phyloP scores from a whole-genome alignment of 2,888 invertebrate species.

The Apamea crenata region DNA sequence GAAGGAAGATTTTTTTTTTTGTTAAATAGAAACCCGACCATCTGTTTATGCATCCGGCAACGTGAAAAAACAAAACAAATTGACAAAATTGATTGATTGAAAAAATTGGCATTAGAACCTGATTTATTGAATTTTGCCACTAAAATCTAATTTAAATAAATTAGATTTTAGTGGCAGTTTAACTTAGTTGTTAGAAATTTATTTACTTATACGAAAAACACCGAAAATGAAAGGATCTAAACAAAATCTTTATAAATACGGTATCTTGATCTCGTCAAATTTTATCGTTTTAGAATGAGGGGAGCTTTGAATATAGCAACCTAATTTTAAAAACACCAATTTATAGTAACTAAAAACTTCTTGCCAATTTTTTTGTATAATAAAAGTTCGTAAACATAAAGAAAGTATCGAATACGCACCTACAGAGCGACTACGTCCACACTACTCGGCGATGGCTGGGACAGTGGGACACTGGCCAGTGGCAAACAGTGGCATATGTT shows the following conservation, averaged over 20 bases:
- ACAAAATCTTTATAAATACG: not conserved
- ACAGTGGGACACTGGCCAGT: constrained; percentile 63
- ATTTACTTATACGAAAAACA: too few species aligned
- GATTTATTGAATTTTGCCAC: not conserved
- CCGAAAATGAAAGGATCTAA: not conserved
- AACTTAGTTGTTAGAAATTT: not conserved
- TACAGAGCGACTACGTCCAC: constrained; percentile 57
- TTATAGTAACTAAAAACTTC: not conserved
- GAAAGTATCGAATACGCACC: constrained; percentile 57
- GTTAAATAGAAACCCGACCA: not conserved
- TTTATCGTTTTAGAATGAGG: not conserved
- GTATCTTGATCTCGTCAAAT: not conserved
- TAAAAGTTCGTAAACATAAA: constrained; percentile 1
- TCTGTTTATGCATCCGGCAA: not conserved
- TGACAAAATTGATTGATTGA: too few species aligned
- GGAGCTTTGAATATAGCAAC: not conserved
- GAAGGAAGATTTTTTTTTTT: not conserved
- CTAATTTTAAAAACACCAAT: not conserved
- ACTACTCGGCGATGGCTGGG: constrained; percentile 56
- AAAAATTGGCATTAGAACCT: not conserved
- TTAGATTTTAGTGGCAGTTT: too few species aligned
- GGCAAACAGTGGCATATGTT: constrained; percentile 24
- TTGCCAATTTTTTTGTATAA: not conserved
- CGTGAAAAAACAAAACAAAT: not conserved
- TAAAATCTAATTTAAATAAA: not conserved